Conservation (phyloP, 2,888 invertebrate genomes). For the Tetragonisca angustula region DNA sequence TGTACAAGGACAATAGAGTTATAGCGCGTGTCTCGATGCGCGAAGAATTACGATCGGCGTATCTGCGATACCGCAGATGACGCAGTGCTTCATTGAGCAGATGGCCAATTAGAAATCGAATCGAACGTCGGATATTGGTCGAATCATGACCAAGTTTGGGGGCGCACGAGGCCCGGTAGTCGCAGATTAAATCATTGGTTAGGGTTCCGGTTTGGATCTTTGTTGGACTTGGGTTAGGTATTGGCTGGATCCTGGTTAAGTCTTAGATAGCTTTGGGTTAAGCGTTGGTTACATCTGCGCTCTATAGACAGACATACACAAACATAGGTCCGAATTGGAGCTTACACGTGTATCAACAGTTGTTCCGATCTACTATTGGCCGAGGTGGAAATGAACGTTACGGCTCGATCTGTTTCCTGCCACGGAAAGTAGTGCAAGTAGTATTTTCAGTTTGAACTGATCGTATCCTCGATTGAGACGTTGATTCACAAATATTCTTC, state of each 20-base stretch:
- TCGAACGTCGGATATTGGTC: neutral
- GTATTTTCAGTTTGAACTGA: neutral
- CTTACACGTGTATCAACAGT: constrained; percentile 58
- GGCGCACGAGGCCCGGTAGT: neutral
- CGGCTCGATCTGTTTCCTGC: neutral
- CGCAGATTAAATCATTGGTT: constrained; percentile 32
- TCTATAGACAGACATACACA: constrained; percentile 37
- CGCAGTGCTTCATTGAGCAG: neutral
- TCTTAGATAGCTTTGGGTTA: constrained; percentile 60
- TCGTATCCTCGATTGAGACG: neutral
- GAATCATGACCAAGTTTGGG: constrained; percentile 12
- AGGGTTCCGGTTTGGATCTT: constrained; percentile 40
- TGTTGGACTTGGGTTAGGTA: constrained; percentile 49
- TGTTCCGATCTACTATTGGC: constrained; percentile 19
- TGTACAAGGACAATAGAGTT: constrained; percentile 37
- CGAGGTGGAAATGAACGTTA: neutral
- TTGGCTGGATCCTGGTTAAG: constrained; percentile 47
- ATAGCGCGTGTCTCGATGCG: constrained; percentile 22
- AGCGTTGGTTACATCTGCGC: constrained; percentile 51
- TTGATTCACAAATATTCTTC: too few relatives aligned
- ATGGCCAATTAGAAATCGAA: neutral
- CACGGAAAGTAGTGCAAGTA: neutral
- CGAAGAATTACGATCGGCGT: constrained; percentile 22
- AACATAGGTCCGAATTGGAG: constrained; percentile 46
- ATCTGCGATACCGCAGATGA: neutral